Base-by-base conservation (phyloP, 2,113 vertebrate genomes). In the Baryphthengus martii region DNA sequence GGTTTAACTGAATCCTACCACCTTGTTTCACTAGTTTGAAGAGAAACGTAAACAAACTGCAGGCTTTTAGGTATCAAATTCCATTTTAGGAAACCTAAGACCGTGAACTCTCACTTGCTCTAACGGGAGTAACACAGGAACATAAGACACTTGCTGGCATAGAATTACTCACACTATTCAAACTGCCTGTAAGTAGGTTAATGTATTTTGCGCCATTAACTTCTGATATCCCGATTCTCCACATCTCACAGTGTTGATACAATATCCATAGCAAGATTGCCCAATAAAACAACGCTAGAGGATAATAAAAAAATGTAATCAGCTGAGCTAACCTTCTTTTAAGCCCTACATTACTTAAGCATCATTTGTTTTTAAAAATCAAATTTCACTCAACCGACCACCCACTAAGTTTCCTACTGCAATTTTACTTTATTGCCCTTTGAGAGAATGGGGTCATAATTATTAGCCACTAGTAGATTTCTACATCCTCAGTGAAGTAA, bases 21-120 rank as follows among this genome's bases (percentile, higher is more conserved):
- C 71, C 68, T 79, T 47, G 78, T 88, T 94, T 71, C 7, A 13
- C 73, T 74, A 86, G 63, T 87, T 92, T 94, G 73, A 85, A 71
- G 59, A 68, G 65, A 87, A 94, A 92, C 28, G 55, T 76, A 97
- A 98, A 96, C 91, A 97, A 87, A 68, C 58, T 63, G 39, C 61
- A 92, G 80, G 50, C 40, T 85, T 97, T 93, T 89, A 90, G 77
- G 78, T 94, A 92, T 94, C 84, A 83, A 80, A 91, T 89, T 94
- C 56, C 83, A 53, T 77, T 88, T 92, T 59, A 71, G 63, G 55
- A 79, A 91, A 92, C 35, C 21, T 66, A 83, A 87, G 80, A 92
- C 35, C 2, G 3, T 68, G 72, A 94, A 96, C 40, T 65, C 58
- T 85, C 49, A 56, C 35, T 89, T 92, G 47, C 28, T 75, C 74